Evolutionary conservation across 2,888 invertebrate genomes (phyloP), one percentile per base, ranked within the genome.

Genomic region (Coenonympha arcania): DNA sequence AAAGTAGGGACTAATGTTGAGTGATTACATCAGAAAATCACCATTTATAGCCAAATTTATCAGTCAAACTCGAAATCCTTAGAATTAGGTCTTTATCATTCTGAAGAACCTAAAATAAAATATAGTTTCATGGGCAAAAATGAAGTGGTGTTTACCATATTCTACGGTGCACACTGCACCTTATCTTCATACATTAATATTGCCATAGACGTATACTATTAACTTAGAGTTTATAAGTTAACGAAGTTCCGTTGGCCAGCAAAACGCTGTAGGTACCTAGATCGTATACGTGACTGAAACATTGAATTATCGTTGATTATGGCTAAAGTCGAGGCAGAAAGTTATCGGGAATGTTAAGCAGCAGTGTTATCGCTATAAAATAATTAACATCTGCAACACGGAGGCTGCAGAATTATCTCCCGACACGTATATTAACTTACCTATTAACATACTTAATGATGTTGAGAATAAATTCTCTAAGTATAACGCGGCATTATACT

Each of bases 401-500:
- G 56, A 42, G 52, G 48, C 50, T 51, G 42, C 42, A 39, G 56
- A 55, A 57, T 58, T 59, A 61, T 59, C 56, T 56, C 37, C 28
- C 50, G 55, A 58, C 60, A 58, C 54, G 61, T 55, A 59, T 63
- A 61, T 62, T 62, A 61, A 60, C 56, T 59, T 55, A 53, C 54
- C 56, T 54, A 63, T 63, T 61, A 61, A 58, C 59, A 60, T 62
- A 60, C 52, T 55, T 59, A 62, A 62, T 62, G 58, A 59, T 53
- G 52, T 45, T 52, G 53, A 46, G 52, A 55, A 55, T 55, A 50
- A 50, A 52, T 55, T 52, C 48, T 47, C 43, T 52, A n/a, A n/a
- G n/a, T n/a, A 55, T 45, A 55, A 50, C 46, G 15, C 20, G 24
- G 42, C 31, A 47, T 52, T 55, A 50, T 52, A 24, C 15, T 9